Evolutionary conservation across 2,888 invertebrate genomes (phyloP).

Genomic region (Epinotia bilunana): DNA sequence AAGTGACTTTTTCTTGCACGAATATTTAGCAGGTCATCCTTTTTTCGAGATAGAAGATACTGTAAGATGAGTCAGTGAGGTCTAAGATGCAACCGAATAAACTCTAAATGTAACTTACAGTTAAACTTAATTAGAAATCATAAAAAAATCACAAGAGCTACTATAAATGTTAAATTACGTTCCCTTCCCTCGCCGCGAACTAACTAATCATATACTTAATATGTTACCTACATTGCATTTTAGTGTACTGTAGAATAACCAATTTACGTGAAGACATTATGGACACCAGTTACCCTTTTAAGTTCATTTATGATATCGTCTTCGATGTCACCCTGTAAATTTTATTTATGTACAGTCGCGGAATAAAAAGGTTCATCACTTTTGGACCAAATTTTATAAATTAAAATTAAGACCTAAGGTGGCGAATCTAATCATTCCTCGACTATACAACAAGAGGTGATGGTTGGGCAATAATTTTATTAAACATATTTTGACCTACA

Average conservation of each 20-base stretch:
- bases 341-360: not conserved
- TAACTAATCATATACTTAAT: not conserved
- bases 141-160: not conserved
- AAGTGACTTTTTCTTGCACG: not conserved
- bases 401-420: too few relatives aligned
- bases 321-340: not conserved
- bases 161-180: not conserved
- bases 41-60: not conserved
- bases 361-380: too few relatives aligned
- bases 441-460: constrained; percentile 47
- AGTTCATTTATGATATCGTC: not conserved
- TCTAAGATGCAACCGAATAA: too few relatives aligned
- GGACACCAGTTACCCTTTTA: not conserved
- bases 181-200: not conserved
- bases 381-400: too few relatives aligned
- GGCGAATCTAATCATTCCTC: too few relatives aligned
- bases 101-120: too few relatives aligned
- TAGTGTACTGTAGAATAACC: too few relatives aligned
- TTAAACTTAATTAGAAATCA: too few relatives aligned
- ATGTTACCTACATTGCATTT: too few relatives aligned
- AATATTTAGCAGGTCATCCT: not conserved
- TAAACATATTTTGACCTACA: not conserved
- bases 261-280: not conserved
- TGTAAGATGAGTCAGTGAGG: too few relatives aligned
- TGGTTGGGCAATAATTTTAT: constrained; percentile 37